phyloP scores from a whole-genome alignment of 2,113 vertebrate species.

The Chiloscyllium plagiosum region DNA sequence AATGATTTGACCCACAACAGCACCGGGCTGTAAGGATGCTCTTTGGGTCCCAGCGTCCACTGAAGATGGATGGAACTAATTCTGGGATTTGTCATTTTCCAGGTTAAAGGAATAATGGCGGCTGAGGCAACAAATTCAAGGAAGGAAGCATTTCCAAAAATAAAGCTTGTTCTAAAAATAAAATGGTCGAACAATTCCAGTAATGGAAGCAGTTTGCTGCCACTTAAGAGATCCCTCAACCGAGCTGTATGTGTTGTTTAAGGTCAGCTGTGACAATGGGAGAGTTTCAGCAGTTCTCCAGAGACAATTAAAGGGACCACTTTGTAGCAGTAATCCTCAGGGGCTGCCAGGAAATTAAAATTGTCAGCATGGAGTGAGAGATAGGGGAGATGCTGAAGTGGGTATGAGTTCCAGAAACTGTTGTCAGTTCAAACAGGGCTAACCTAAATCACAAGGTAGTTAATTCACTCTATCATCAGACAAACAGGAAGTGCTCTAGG shows the following conservation, averaged over 20 bases:
- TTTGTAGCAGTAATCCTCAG: not conserved
- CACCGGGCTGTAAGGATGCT: not conserved
- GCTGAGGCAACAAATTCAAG: not conserved
- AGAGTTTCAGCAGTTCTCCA: not conserved
- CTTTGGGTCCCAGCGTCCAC: not conserved
- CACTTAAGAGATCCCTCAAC: not conserved
- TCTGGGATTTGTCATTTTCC: not conserved
- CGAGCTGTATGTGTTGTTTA: not conserved
- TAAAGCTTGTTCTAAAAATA: not conserved
- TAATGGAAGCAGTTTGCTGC: not conserved
- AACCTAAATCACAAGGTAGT: not conserved
- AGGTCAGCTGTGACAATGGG: not conserved
- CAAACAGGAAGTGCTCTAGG: slow-evolving; percentile 26
- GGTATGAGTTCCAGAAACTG: not conserved
- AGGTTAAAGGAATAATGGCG: not conserved
- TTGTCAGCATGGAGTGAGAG: not conserved
- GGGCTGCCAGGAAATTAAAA: not conserved
- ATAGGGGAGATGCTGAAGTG: not conserved
- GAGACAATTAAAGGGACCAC: not conserved
- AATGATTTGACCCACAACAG: not conserved
- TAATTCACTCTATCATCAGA: slow-evolving; percentile 26
- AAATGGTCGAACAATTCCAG: not conserved
- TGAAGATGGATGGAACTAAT: not conserved
- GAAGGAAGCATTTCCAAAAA: not conserved
- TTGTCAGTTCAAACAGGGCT: not conserved